Evolutionary conservation across 2,797 vertebrate species (phyloP), one percentile per base, ranked within the genome.

Genomic region (Acrocephalus scirpaceus): DNA sequence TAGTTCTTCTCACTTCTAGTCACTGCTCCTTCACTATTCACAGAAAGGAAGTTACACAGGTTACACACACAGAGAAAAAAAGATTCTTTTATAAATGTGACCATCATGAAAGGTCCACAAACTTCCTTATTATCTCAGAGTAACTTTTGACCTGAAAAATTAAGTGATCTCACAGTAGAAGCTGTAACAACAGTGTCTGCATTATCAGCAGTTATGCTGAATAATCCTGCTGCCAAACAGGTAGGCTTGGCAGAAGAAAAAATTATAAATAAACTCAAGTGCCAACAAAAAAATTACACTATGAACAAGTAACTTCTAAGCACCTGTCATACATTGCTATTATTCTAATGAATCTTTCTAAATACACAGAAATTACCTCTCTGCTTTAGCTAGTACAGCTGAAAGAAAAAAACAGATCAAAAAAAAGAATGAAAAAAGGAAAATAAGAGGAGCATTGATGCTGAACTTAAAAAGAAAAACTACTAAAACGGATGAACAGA

Each of bases 181-280:
- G 17, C 26, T 56, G 20, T 48, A 86, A 76, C 5, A 58, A 61
- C 15, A 45, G 19, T 6, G 11, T 32, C 32, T 0, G 0, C 16
- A 57, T 40, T 17, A 72, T 30, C 23, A 78, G 23, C 10, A 20
- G 2, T 87, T 84, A 69, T 16, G 29, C 16, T 67, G 32, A 90
- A 71, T 25, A 91, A 57, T 20, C 19, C 30, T 36, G 10, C 2
- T 69, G 47, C 7, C 26, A 54, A 64, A 7, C 9, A 45, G 26
- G 7, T 10, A 45, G 7, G 10, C 27, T 50, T 30, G 15, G 47
- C 12, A 74, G 10, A 70, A 74, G 5, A 25, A 84, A 82, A 69
- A 38, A 29, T 32, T 57, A 42, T 16, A 62, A 61, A 69, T n/a
- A 50, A 88, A 70, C 22, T 79, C 1, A 8, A 38, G 2, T 16